Evolutionary conservation across 1,140 invertebrate genomes (phyloP), one percentile per base, ranked within the genome.

Genomic region (Calephelis virginiensis): DNA sequence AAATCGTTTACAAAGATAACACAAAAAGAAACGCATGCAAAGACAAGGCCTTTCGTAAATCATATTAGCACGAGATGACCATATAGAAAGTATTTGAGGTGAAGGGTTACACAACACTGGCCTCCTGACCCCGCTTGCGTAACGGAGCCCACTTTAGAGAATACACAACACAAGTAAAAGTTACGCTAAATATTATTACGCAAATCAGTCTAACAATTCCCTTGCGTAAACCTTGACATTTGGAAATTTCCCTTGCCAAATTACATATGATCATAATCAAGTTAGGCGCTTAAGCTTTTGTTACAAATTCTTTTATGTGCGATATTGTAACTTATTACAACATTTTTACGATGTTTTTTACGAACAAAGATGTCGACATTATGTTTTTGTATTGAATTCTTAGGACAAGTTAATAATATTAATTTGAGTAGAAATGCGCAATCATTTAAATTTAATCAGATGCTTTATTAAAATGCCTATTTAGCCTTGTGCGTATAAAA

Each of bases 41-140:
- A 61, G 40, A 38, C 46, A 50, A 48, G 63, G 48, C 63, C 50
- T 68, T 38, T 38, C 60, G 38, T 64, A 50, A 64, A 66, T 64
- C 38, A 66, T 53, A 74, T 68, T 74, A 68, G 62, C 68, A 66
- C 48, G 61, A 59, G 69, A 77, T 83, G 84, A 74, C 69, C 53
- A 59, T 59, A 76, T 89, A 90, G 88, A 90, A 90, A 89, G 88
- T 85, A 74, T 87, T 85, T 72, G 83, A 85, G 78, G 77, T 77
- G 76, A 75, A 68, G 70, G 64, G 68, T 89, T 82, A 60, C 81
- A 78, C 72, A 88, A 90, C 64, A 59, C 64, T 62, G 79, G 80
- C 78, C 67, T 71, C 63, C 68, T 88, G 88, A 89, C 86, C 85
- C 80, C 78, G 49, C 70, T 90, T 86, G 77, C 85, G 78, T 86